Evolutionary conservation across 2,888 invertebrate genomes (phyloP).

Genomic region (Gastrophysa polygoni): DNA sequence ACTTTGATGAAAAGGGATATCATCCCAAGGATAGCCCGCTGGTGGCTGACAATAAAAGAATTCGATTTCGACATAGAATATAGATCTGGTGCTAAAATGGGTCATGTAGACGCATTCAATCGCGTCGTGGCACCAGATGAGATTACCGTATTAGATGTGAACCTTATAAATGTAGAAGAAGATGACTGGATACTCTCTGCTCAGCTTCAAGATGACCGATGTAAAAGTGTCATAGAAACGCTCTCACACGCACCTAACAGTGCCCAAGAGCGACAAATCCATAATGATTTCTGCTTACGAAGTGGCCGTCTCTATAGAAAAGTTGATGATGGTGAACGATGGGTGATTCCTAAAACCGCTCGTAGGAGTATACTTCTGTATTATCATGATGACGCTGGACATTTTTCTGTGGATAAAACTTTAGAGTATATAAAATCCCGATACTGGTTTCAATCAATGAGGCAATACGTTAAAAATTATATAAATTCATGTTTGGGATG

Average conservation of each 20-base stretch:
- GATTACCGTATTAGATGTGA: too few relatives aligned
- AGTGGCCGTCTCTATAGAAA: constrained; percentile 29
- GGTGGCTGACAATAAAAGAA: constrained; percentile 35
- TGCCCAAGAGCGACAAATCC: constrained; percentile 18
- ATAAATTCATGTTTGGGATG: constrained; percentile 46
- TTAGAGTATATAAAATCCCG: constrained; percentile 39
- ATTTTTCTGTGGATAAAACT: constrained; percentile 37
- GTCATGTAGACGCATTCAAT: constrained; percentile 42
- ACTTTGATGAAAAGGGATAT: too few relatives aligned
- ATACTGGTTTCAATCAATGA: constrained; percentile 43
- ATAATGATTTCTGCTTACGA: constrained; percentile 30
- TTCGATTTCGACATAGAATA: constrained; percentile 40
- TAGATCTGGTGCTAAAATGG: constrained; percentile 41
- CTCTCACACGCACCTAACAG: constrained; percentile 17
- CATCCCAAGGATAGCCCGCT: constrained; percentile 37
- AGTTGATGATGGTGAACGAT: constrained; percentile 22
- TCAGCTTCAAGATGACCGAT: too few relatives aligned
- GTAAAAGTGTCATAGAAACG: constrained; percentile 25
- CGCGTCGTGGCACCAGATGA: too few relatives aligned
- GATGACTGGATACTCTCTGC: too few relatives aligned
- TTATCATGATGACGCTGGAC: too few relatives aligned
- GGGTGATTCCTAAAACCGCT: constrained; percentile 29
- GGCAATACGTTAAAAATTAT: constrained; percentile 41
- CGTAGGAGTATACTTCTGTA: constrained; percentile 30
- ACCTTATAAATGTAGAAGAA: constrained; percentile 25